A percentile compares a stretch with the other conserved stretches of the same genome.
Conservation (phyloP, 2,113 vertebrate genomes). For the Procavia capensis region DNA sequence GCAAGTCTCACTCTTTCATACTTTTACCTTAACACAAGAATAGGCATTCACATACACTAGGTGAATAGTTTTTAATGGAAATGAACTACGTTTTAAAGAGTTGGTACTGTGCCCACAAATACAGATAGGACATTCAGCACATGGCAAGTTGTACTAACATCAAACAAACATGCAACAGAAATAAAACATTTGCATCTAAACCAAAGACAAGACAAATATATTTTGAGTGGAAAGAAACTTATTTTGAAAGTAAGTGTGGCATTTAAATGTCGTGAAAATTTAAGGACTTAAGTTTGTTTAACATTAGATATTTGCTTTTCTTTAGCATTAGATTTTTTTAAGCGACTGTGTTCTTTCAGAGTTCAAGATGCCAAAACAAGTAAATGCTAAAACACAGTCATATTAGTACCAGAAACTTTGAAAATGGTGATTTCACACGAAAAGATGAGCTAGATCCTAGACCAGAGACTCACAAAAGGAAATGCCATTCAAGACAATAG, state of each 20-base stretch:
- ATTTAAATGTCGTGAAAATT: slow-evolving; percentile 76
- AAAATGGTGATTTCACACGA: slow-evolving; percentile 39
- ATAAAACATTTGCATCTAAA: slow-evolving; percentile 71
- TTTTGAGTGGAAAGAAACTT: slow-evolving; percentile 68
- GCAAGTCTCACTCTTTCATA: neutral
- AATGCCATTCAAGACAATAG: neutral
- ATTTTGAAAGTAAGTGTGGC: slow-evolving; percentile 76
- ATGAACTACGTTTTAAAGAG: slow-evolving; percentile 56
- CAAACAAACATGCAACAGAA: slow-evolving; percentile 65
- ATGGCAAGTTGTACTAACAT: slow-evolving; percentile 55
- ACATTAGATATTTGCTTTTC: neutral
- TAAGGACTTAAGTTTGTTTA: slow-evolving; percentile 38
- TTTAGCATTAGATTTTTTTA: slow-evolving; percentile 59
- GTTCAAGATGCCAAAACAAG: slow-evolving; percentile 61
- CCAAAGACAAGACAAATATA: slow-evolving; percentile 64
- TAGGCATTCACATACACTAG: neutral
- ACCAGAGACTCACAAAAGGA: slow-evolving; percentile 23
- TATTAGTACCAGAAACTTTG: neutral
- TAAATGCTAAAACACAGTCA: slow-evolving; percentile 54
- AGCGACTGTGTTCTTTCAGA: slow-evolving; percentile 59
- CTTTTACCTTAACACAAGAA: slow-evolving; percentile 26
- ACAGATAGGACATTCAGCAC: slow-evolving; percentile 21
- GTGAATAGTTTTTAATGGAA: slow-evolving; percentile 47
- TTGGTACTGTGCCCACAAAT: slow-evolving; percentile 59
- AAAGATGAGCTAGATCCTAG: slow-evolving; percentile 47